Evolutionary conservation across 2,888 invertebrate species (phyloP), one percentile per base, ranked within the genome.

Genomic region (Drosophila niveifrons): DNA sequence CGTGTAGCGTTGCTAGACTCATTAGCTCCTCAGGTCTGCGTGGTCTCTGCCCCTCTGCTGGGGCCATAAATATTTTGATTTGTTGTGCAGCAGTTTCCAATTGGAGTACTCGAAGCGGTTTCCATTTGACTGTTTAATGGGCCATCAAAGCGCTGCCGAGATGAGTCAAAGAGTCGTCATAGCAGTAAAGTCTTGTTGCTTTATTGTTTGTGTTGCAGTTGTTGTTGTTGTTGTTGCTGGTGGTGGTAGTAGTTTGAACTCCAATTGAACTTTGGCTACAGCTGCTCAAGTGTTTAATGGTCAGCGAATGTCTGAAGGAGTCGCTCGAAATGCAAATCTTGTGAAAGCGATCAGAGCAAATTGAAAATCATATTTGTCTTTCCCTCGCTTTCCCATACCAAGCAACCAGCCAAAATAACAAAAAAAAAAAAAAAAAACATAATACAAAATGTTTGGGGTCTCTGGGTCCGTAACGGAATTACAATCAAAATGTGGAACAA

Each of bases 401-500:
- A 11, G 1, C 34, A 31, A 10, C 31, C 31, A 31, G 2, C 10
- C 31, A 31, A 4, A 3, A 11, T 10, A 34, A 34, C 3, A 4
- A 23, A 23, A 23, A 4, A 23, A 18, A 0, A 6, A 23, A 23
- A 23, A 23, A 23, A 6, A 23, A 23, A 23, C 4, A 23, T 6
- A 23, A 34, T 11, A 34, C 29, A 48, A 50, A 48, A 43, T 55
- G 43, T 43, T 44, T 34, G 31, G 46, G 46, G 46, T 57, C 34
- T 57, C 44, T 67, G 64, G 57, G 58, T 53, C 57, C 58, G 43
- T 66, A 75, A 71, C 82, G 82, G 85, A 82, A 82, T 79, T 76
- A 87, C 89, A 90, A 90, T 90, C 90, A 89, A 90, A 90, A 80
- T 84, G 90, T 84, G 80, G 81, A 91, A 91, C 90, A 90, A 90